A percentile compares a stretch with the other conserved stretches of the same genome.
These are phyloP conservation scores for Polypedilum vanderplanki DNA, from an alignment of 1,140 invertebrate species.

Conservation along the genomic window DNA sequence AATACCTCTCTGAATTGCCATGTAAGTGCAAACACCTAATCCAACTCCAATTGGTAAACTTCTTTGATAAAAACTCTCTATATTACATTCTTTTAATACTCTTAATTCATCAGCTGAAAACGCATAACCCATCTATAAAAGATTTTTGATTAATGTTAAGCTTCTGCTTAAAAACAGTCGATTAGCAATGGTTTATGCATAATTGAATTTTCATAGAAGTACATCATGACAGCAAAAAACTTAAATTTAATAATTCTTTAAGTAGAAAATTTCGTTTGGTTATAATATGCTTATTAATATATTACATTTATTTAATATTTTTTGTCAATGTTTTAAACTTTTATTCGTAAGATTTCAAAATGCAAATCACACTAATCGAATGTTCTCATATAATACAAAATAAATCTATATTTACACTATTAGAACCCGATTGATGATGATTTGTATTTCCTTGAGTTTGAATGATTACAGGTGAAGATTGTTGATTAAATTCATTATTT, in stretches of 20 bases:
- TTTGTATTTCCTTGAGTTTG: not conserved
- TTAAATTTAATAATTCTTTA: no score
- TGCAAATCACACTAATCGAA: no score
- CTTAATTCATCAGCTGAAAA: constrained; percentile 56
- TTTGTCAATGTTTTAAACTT: no score
- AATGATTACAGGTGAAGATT: not conserved
- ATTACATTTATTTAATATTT: no score
- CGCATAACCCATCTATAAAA: constrained; percentile 49
- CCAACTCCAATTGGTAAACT: constrained; percentile 56
- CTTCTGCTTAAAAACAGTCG: no score
- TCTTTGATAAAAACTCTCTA: constrained; percentile 62
- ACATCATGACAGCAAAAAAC: no score
- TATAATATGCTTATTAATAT: no score
- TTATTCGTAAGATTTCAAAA: no score
- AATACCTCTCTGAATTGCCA: constrained; percentile 53
- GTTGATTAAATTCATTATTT: not conserved
- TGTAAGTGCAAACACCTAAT: constrained; percentile 52
- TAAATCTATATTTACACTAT: not conserved
- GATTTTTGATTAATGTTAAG: not conserved
- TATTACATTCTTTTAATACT: constrained; percentile 61
- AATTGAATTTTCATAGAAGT: no score
- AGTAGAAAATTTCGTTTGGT: no score
- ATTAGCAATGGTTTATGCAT: no score
- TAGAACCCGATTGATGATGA: no score
- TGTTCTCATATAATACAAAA: not conserved